phyloP scores from a whole-genome alignment of 1,140 invertebrate genomes.

The Brachionus rotundiformis region DNA sequence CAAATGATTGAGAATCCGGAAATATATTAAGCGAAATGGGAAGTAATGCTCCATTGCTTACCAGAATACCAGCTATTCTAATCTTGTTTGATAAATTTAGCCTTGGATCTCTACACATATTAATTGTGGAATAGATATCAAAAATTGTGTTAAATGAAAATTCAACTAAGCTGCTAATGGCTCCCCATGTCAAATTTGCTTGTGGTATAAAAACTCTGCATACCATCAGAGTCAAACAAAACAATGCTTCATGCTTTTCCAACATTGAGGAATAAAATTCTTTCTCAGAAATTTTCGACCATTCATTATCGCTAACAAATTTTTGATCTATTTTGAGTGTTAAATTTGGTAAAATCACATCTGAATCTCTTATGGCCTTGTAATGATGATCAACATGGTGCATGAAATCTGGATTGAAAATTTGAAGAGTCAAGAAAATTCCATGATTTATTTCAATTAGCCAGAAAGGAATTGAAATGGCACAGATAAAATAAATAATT shows the following conservation, averaged over 20 bases:
- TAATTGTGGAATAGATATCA: constrained; percentile 20
- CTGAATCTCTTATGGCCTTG: neutral
- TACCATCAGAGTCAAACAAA: neutral
- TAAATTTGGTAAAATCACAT: neutral
- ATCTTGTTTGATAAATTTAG: constrained; percentile 1
- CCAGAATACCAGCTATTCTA: neutral
- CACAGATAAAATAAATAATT: constrained; percentile 26
- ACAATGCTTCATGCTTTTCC: constrained; percentile 23
- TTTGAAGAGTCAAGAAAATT: neutral
- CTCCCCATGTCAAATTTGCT: constrained; percentile 25
- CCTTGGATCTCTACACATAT: constrained; percentile 17
- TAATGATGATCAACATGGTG: constrained; percentile 35
- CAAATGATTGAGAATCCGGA: neutral
- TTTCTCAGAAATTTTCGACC: neutral
- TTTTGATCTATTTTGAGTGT: neutral
- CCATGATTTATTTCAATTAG: constrained; percentile 18
- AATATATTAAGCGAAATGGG: constrained; percentile 5
- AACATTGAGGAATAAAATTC: constrained; percentile 5
- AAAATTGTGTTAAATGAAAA: constrained; percentile 47
- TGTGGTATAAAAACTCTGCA: constrained; percentile 29
- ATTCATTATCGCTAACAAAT: neutral
- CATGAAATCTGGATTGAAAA: constrained; percentile 35
- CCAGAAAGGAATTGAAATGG: constrained; percentile 29
- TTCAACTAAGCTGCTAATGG: constrained; percentile 20
- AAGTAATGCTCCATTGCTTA: constrained; percentile 15